Percentiles rank a stretch among this genome's conserved stretches.
Evolutionary conservation across 2,113 vertebrate species (phyloP).

Genomic region (zebrafish (Danio rerio)): DNA sequence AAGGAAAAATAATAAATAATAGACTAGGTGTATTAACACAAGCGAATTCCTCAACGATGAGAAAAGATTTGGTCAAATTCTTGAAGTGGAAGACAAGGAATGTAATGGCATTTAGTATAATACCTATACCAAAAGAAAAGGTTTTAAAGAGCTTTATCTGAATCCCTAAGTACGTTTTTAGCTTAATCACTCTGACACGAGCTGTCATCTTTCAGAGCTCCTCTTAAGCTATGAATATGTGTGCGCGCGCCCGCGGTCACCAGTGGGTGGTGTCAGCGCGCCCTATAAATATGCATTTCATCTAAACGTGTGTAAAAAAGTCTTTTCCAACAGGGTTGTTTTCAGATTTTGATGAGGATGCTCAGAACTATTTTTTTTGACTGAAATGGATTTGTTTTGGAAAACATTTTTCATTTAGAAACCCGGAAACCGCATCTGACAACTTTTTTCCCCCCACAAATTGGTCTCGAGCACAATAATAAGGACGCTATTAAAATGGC

Average conservation of each 20-base stretch:
- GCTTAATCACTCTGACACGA: not conserved
- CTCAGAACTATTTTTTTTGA: not conserved
- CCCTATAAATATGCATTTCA: constrained; percentile 13
- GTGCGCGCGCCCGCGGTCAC: not conserved
- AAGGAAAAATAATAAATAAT: constrained; percentile 1
- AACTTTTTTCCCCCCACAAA: not conserved
- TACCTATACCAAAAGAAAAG: not conserved
- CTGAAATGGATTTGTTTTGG: constrained; percentile 20
- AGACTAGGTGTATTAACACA: not conserved
- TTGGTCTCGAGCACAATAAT: not conserved
- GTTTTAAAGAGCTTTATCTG: not conserved
- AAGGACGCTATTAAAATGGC: constrained; percentile 14
- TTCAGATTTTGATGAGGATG: not conserved
- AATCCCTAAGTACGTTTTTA: not conserved
- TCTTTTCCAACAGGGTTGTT: not conserved
- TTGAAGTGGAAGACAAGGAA: not conserved
- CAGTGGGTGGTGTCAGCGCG: constrained; percentile 18
- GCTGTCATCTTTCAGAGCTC: not conserved
- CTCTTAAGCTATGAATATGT: too few species aligned
- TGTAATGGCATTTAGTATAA: not conserved
- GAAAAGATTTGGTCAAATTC: not conserved
- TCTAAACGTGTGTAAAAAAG: not conserved
- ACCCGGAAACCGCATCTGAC: not conserved
- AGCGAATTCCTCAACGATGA: not conserved
- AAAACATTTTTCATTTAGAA: not conserved